phyloP scores from a whole-genome alignment of 2,113 vertebrate species.

The Pygoscelis adeliae region DNA sequence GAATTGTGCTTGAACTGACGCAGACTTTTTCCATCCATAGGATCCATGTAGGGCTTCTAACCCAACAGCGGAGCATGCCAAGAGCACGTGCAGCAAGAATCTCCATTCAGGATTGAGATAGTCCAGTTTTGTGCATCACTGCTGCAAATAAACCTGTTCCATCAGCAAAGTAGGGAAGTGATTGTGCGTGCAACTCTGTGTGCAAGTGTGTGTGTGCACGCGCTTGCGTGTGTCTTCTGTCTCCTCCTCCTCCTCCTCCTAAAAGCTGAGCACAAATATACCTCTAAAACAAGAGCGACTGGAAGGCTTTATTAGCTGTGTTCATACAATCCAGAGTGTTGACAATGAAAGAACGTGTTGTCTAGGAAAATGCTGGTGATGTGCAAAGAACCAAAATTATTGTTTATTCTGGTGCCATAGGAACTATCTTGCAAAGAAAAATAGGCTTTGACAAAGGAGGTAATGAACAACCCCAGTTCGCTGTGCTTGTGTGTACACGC shows the following conservation, averaged over 20 bases:
- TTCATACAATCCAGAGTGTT: background rate
- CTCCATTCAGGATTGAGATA: background rate
- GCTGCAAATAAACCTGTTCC: background rate
- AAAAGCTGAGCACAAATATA: background rate
- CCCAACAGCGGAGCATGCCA: background rate
- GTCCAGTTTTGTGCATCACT: background rate
- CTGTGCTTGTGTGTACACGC: background rate
- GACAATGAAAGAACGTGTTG: background rate
- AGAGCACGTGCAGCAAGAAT: background rate
- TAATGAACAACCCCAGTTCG: background rate
- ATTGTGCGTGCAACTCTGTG: background rate
- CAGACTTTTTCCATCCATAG: background rate
- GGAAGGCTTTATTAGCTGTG: background rate
- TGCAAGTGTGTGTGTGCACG: background rate
- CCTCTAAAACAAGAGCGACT: rapidly evolving
- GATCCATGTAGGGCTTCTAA: background rate
- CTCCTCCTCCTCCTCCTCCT: background rate
- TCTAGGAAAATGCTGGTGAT: background rate
- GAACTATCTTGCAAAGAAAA: background rate
- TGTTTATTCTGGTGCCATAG: conserved; percentile 24
- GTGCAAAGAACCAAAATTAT: background rate
- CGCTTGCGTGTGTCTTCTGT: background rate
- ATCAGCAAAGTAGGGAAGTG: background rate
- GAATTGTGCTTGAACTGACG: background rate
- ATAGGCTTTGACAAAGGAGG: background rate